A percentile compares a stretch with the other conserved stretches of the same genome.
phyloP scores from a whole-genome alignment of 2,113 vertebrate species.

The Pangasianodon hypophthalmus region DNA sequence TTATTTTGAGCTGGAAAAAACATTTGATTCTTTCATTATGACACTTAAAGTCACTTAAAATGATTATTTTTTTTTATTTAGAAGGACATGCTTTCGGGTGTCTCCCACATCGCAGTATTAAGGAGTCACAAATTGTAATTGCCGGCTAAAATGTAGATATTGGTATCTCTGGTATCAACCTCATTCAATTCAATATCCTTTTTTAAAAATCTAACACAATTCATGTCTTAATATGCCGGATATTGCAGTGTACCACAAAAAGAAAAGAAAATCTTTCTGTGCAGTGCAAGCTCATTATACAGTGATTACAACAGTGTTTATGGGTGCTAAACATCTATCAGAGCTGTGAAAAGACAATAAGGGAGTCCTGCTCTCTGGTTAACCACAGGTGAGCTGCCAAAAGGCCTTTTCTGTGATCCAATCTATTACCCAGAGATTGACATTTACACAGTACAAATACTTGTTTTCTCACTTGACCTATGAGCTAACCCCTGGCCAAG shows the following conservation, averaged over 20 bases:
- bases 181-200: too few relatives aligned
- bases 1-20: too few relatives aligned
- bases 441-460: slow-evolving; percentile 64
- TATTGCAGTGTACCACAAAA: background rate
- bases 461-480: slow-evolving; percentile 62
- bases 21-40: background rate
- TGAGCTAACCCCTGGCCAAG: slow-evolving; percentile 54
- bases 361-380: slow-evolving; percentile 13
- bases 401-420: slow-evolving; percentile 23
- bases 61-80: too few relatives aligned
- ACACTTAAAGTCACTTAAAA: background rate
- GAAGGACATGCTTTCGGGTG: too few relatives aligned
- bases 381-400: slow-evolving; percentile 18
- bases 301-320: background rate
- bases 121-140: too few relatives aligned
- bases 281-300: background rate
- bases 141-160: too few relatives aligned
- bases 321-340: background rate
- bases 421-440: slow-evolving; percentile 51
- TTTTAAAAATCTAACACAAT: background rate
- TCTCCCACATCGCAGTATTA: too few relatives aligned
- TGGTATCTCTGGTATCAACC: too few relatives aligned
- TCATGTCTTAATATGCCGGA: background rate
- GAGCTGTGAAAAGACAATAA: slow-evolving; percentile 5
- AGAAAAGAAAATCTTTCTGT: too few relatives aligned